Conservation (phyloP, 2,888 invertebrate genomes). For the Phytoseiulus persimilis region DNA sequence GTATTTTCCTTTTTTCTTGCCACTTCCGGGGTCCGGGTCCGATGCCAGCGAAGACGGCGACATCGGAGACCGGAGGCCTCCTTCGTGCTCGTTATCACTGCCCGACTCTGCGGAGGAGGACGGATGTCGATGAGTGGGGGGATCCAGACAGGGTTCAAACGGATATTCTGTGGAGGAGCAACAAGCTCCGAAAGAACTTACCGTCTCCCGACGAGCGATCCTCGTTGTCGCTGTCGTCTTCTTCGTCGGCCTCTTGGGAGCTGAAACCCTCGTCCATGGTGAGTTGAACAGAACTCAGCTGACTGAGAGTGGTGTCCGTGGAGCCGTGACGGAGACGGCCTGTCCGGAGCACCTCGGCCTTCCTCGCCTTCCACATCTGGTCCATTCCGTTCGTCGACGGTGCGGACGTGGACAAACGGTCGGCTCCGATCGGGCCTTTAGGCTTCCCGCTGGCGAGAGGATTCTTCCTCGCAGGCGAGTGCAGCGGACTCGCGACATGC, state of each 20-base stretch:
- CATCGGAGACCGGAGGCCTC: slow-evolving; percentile 56
- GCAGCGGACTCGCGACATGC: slow-evolving; percentile 9
- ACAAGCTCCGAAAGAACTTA: slow-evolving; percentile 58
- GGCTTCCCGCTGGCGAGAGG: slow-evolving; percentile 24
- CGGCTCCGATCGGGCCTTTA: slow-evolving; percentile 13
- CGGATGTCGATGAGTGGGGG: no score
- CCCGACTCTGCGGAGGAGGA: slow-evolving; percentile 59
- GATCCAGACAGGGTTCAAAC: no score
- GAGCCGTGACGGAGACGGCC: slow-evolving; percentile 30
- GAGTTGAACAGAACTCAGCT: slow-evolving; percentile 29
- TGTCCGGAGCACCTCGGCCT: slow-evolving; percentile 19
- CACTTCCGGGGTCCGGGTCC: slow-evolving; percentile 47
- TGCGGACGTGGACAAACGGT: slow-evolving; percentile 6
- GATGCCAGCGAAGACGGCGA: slow-evolving; percentile 31
- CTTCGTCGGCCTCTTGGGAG: slow-evolving; percentile 15
- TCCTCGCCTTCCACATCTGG: slow-evolving; percentile 31
- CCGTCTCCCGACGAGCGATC: slow-evolving; percentile 57
- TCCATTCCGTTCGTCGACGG: slow-evolving; percentile 32
- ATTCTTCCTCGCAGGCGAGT: slow-evolving; percentile 30
- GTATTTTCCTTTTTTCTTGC: slow-evolving; percentile 55
- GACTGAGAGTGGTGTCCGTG: slow-evolving; percentile 6
- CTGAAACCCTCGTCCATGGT: slow-evolving; percentile 36
- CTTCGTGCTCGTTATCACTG: slow-evolving; percentile 65
- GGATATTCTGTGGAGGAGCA: no score
- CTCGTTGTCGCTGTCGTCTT: slow-evolving; percentile 28